phyloP scores from a whole-genome alignment of 2,888 invertebrate species.

The Euzetes globulus region DNA sequence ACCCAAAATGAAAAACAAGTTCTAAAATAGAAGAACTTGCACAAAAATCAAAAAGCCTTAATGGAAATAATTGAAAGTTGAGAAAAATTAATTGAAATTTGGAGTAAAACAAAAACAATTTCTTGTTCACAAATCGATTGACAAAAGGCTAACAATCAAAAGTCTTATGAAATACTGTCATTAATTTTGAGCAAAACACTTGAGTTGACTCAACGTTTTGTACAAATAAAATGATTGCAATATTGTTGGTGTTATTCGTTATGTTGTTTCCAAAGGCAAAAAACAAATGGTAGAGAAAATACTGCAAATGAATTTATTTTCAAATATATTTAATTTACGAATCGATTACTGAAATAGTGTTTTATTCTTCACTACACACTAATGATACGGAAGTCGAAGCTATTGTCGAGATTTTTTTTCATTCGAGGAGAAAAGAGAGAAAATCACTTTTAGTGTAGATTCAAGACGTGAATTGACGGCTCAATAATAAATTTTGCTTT shows the following conservation, averaged over 20 bases:
- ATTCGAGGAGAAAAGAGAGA: neutral
- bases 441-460: neutral
- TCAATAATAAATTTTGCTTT: conserved; percentile 4
- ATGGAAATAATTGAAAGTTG: no score
- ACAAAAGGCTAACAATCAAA: no score
- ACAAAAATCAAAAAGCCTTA: no score
- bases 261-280: neutral
- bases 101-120: no score
- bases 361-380: neutral
- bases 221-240: neutral
- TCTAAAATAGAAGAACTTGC: neutral
- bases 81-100: no score
- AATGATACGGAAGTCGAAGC: neutral
- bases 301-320: neutral
- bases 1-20: neutral
- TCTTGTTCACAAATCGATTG: no score
- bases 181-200: no score
- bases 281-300: neutral
- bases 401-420: neutral
- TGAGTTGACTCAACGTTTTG: no score
- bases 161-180: no score
- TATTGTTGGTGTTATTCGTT: neutral
- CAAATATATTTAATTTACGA: conserved; percentile 3
- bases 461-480: neutral
- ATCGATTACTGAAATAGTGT: conserved; percentile 3